phyloP scores from a whole-genome alignment of 2,113 vertebrate species.

The Pyrgilauda ruficollis region DNA sequence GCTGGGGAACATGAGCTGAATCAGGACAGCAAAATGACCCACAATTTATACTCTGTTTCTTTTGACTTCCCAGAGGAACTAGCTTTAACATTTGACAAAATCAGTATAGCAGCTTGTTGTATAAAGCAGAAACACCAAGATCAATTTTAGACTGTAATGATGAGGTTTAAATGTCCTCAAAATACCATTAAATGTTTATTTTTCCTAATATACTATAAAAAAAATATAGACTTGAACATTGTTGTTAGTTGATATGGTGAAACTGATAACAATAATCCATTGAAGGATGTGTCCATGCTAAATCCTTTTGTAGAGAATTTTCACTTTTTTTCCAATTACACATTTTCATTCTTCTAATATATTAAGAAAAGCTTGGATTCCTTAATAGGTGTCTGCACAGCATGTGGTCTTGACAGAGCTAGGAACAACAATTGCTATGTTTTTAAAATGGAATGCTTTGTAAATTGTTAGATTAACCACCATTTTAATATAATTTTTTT shows the following conservation, averaged over 20 bases:
- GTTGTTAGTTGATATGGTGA: not conserved
- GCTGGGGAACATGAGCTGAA: not conserved
- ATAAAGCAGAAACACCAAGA: not conserved
- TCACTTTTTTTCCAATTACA: slow-evolving; percentile 84
- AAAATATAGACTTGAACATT: not conserved
- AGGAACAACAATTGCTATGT: slow-evolving; percentile 60
- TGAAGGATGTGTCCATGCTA: slow-evolving; percentile 20
- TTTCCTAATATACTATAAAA: not conserved
- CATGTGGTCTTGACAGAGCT: slow-evolving; percentile 68
- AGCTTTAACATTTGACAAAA: not conserved
- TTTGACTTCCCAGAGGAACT: not conserved
- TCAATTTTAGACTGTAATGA: not conserved
- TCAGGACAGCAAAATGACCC: not conserved
- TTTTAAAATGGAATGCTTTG: slow-evolving; percentile 83
- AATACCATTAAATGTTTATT: not conserved
- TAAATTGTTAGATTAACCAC: slow-evolving; percentile 88
- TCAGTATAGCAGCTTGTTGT: not conserved
- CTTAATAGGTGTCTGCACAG: slow-evolving; percentile 78
- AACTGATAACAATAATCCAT: not conserved
- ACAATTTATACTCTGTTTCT: not conserved
- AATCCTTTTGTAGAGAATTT: slow-evolving; percentile 53
- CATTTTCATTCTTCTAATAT: slow-evolving; percentile 76
- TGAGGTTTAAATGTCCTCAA: not conserved
- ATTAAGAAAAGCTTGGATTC: slow-evolving; percentile 78
- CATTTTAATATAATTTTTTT: slow-evolving; percentile 78